Percentiles rank a stretch among this genome's conserved stretches.
Conservation (phyloP, 2,797 vertebrate genomes). For the Intellagama lesueurii region DNA sequence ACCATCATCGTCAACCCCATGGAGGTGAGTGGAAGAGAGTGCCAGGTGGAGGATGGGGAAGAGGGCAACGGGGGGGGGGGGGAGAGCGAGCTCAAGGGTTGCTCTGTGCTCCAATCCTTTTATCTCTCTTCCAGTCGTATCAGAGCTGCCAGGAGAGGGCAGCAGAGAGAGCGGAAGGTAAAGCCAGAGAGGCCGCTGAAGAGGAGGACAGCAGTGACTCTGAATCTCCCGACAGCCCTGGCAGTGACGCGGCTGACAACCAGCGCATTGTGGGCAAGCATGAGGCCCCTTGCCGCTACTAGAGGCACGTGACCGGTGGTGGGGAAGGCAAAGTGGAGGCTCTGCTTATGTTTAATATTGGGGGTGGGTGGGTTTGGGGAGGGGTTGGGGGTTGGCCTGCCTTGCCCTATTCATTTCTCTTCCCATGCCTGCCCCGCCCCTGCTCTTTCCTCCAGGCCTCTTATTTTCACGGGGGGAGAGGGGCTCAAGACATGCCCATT, state of each 20-base stretch:
- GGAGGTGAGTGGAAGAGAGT: conserved; percentile 85
- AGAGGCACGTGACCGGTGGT: conserved; percentile 64
- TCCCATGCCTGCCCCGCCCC: conserved; percentile 44
- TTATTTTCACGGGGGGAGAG: conserved; percentile 1
- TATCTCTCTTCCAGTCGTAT: conserved; percentile 55
- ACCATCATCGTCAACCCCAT: conserved; percentile 99
- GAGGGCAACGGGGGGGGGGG: no score
- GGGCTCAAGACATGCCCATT: not conserved
- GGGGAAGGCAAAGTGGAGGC: not conserved
- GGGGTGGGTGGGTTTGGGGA: not conserved
- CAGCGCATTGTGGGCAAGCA: conserved; percentile 89
- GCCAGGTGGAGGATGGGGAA: accelerated
- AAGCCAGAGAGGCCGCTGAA: conserved; percentile 79
- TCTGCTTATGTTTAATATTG: conserved; percentile 11
- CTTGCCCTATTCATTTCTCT: conserved; percentile 32
- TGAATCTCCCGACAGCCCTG: conserved; percentile 84
- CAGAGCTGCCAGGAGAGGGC: conserved; percentile 53
- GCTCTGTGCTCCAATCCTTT: not conserved
- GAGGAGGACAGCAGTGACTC: conserved; percentile 83
- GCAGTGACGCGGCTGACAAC: conserved; percentile 81
- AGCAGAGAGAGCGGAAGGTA: conserved; percentile 60
- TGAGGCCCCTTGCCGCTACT: conserved; percentile 85
- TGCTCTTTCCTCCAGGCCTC: conserved; percentile 55
- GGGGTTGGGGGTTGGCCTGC: not conserved
- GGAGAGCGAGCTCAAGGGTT: no score